phyloP scores from a whole-genome alignment of 2,797 vertebrate genomes.

The Bovichtus variegatus region DNA sequence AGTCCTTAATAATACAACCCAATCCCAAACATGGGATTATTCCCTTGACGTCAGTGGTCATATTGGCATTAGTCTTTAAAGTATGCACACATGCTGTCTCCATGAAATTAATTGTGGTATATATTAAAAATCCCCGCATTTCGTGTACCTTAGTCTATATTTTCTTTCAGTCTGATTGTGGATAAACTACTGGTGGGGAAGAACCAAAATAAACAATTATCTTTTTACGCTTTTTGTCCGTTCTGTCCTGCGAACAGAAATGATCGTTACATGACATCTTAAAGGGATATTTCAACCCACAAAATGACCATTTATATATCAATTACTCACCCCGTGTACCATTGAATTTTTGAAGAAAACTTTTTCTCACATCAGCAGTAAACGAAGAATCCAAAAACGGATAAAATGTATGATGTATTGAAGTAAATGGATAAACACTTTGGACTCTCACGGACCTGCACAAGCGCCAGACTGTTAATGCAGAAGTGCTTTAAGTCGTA shows the following conservation, averaged over 20 bases:
- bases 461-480: too few relatives aligned
- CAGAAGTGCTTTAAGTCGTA: too few relatives aligned
- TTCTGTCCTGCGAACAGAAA: slow-evolving; percentile 34
- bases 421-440: too few relatives aligned
- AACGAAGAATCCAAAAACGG: too few relatives aligned
- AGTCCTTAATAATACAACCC: slow-evolving; percentile 63
- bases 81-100: slow-evolving; percentile 83
- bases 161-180: slow-evolving; percentile 83
- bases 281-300: neutral
- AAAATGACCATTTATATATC: neutral
- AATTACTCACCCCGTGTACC: neutral
- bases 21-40: slow-evolving; percentile 65
- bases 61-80: slow-evolving; percentile 83
- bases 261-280: neutral
- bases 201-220: slow-evolving; percentile 85
- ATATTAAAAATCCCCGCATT: slow-evolving; percentile 82
- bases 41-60: slow-evolving; percentile 73
- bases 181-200: slow-evolving; percentile 84
- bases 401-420: too few relatives aligned
- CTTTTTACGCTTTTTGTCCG: slow-evolving; percentile 75
- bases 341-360: too few relatives aligned
- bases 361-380: too few relatives aligned
- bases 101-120: slow-evolving; percentile 82
- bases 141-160: slow-evolving; percentile 82
- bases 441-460: too few relatives aligned